Evolutionary conservation across 2,888 invertebrate species (phyloP).

Genomic region (Dolichomitus sp.): DNA sequence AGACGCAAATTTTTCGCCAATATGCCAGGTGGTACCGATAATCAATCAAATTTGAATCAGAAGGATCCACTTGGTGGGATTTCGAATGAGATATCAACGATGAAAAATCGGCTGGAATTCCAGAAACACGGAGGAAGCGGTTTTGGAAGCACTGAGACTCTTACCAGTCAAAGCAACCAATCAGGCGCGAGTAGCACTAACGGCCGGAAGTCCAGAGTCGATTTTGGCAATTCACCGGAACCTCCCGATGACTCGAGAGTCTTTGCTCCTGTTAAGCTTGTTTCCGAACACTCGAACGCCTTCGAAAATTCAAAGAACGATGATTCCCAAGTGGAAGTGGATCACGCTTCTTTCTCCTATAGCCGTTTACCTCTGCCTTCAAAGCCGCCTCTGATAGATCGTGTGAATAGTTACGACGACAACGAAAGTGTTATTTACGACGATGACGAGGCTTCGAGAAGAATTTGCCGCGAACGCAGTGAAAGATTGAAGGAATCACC

Average conservation of each 20-base stretch:
- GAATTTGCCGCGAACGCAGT: neutral
- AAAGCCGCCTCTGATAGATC: conserved; percentile 52
- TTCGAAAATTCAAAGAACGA: conserved; percentile 20
- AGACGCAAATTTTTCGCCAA: conserved; percentile 81
- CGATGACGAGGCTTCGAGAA: conserved; percentile 9
- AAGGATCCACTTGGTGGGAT: conserved; percentile 36
- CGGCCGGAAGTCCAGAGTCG: conserved; percentile 78
- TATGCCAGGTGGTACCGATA: conserved; percentile 58
- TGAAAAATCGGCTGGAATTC: conserved; percentile 53
- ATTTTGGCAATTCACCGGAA: conserved; percentile 78
- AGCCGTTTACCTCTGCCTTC: conserved; percentile 55
- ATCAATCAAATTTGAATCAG: neutral
- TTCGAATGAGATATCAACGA: conserved; percentile 45
- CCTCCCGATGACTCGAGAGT: conserved; percentile 48
- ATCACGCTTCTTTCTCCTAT: conserved; percentile 17
- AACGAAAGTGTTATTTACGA: conserved; percentile 36
- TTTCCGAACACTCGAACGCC: conserved; percentile 5
- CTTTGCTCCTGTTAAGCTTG: conserved; percentile 29
- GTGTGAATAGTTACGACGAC: conserved; percentile 34
- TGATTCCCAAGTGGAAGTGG: conserved; percentile 16
- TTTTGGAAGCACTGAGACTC: conserved; percentile 83
- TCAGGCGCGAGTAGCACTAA: conserved; percentile 80
- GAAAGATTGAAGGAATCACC: conserved; percentile 52
- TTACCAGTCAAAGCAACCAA: conserved; percentile 83
- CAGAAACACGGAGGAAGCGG: conserved; percentile 67